Evolutionary conservation across 2,113 vertebrate species (phyloP).

Genomic region (Chascanopsetta lugubris): DNA sequence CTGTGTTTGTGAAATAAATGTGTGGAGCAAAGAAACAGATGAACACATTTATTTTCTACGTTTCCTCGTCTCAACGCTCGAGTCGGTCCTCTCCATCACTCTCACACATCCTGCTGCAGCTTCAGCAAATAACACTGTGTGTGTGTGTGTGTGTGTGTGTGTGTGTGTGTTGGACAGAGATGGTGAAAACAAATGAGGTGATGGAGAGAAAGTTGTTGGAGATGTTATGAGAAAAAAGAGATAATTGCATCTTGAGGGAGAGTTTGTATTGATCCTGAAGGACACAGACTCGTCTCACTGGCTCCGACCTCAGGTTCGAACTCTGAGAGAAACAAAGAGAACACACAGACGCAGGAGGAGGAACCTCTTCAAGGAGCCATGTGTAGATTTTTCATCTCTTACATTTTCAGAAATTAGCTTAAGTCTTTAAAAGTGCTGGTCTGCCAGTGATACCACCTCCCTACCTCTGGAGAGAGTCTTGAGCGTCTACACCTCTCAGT

Average conservation of each 20-base stretch:
- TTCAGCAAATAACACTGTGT: constrained; percentile 25
- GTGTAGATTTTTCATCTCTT: too few species aligned
- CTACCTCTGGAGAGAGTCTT: too few species aligned
- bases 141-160: too few species aligned
- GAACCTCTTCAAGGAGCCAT: too few species aligned
- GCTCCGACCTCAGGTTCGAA: constrained; percentile 4
- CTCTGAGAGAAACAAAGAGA: not conserved
- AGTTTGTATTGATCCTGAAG: constrained; percentile 47
- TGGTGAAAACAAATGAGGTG: not conserved
- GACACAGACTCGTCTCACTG: constrained; percentile 34
- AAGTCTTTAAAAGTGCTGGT: too few species aligned
- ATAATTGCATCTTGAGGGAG: constrained; percentile 51
- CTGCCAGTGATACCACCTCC: too few species aligned
- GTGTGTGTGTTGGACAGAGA: not conserved
- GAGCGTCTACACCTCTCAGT: too few species aligned
- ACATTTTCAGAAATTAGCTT: too few species aligned
- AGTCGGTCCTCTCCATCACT: constrained; percentile 9
- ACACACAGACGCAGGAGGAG: too few species aligned
- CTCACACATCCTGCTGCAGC: constrained; percentile 32
- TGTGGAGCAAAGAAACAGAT: not conserved
- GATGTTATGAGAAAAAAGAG: constrained; percentile 15
- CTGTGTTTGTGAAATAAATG: not conserved
- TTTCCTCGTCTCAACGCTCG: not conserved
- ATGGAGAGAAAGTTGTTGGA: constrained; percentile 10
- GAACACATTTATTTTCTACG: not conserved